A percentile compares a stretch with the other conserved stretches of the same genome.
Evolutionary conservation across 2,888 invertebrate species (phyloP).

Genomic region (Heliconius cydno): DNA sequence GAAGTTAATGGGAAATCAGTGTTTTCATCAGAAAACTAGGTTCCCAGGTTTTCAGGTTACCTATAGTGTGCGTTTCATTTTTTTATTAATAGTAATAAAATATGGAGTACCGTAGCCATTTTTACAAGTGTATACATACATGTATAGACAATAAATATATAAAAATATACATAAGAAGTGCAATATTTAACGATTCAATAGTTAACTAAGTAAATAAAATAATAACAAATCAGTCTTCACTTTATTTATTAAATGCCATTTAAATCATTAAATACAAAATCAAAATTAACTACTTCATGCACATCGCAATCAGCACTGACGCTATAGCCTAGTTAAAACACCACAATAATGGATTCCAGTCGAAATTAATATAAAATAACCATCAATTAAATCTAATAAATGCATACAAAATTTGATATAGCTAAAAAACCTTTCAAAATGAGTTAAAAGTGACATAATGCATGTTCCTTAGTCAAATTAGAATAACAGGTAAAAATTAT

Average conservation of each 20-base stretch:
- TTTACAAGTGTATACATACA: no score
- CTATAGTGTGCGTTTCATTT: no score
- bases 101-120: no score
- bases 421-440: constrained; percentile 45
- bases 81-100: no score
- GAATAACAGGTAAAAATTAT: constrained; percentile 13
- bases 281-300: constrained; percentile 65
- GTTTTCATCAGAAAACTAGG: no score
- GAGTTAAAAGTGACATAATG: constrained; percentile 27
- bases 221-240: constrained; percentile 52
- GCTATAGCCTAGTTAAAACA: constrained; percentile 57
- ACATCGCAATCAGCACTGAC: constrained; percentile 51
- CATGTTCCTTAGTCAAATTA: constrained; percentile 4
- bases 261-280: constrained; percentile 63
- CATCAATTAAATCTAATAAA: constrained; percentile 61
- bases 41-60: no score
- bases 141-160: no score
- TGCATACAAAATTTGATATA: constrained; percentile 67
- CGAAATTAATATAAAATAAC: constrained; percentile 54
- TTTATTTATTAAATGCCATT: constrained; percentile 64
- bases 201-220: constrained; percentile 27
- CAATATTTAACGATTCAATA: no score
- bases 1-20: no score
- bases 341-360: constrained; percentile 68
- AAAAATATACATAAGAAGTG: no score